Percentiles rank a stretch among this genome's conserved stretches.
phyloP scores from a whole-genome alignment of 1,140 invertebrate species.

The Drosophila melanogaster region DNA sequence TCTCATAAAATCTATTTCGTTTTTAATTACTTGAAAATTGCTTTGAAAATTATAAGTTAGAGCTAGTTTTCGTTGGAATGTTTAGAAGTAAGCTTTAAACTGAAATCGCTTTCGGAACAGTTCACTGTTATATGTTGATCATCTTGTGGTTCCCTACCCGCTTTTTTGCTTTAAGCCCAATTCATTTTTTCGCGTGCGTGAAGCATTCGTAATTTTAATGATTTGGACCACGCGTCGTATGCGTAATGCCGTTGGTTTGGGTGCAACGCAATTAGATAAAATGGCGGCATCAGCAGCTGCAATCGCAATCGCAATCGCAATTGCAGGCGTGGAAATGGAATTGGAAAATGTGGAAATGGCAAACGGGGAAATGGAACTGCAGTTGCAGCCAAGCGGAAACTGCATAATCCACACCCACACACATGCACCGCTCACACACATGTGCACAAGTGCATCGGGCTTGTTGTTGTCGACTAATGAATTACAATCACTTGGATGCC shows the following conservation, averaged over 20 bases:
- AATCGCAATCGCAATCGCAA: constrained; percentile 33
- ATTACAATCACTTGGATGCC: constrained; percentile 77
- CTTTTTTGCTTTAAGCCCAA: constrained; percentile 1
- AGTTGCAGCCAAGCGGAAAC: constrained; percentile 79
- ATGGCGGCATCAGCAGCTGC: constrained; percentile 65
- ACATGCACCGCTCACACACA: too few relatives aligned
- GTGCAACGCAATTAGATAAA: constrained; percentile 74
- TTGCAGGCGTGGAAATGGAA: constrained; percentile 11
- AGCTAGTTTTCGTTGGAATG: too few relatives aligned
- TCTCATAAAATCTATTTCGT: too few relatives aligned
- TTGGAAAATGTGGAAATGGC: background rate
- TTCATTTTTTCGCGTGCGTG: constrained; percentile 21
- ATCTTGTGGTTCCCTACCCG: background rate
- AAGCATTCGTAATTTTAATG: constrained; percentile 71
- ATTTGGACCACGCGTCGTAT: constrained; percentile 70
- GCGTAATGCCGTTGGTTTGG: constrained; percentile 50
- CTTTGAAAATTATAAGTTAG: too few relatives aligned
- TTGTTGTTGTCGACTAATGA: constrained; percentile 80
- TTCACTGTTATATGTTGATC: background rate
- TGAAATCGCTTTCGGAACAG: too few relatives aligned
- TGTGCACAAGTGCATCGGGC: constrained; percentile 58
- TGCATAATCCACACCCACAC: constrained; percentile 70
- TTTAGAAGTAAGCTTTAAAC: background rate
- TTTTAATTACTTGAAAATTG: too few relatives aligned
- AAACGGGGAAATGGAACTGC: constrained; percentile 39